Conservation (phyloP, 2,797 vertebrate genomes). For the Acanthurus tractus region DNA sequence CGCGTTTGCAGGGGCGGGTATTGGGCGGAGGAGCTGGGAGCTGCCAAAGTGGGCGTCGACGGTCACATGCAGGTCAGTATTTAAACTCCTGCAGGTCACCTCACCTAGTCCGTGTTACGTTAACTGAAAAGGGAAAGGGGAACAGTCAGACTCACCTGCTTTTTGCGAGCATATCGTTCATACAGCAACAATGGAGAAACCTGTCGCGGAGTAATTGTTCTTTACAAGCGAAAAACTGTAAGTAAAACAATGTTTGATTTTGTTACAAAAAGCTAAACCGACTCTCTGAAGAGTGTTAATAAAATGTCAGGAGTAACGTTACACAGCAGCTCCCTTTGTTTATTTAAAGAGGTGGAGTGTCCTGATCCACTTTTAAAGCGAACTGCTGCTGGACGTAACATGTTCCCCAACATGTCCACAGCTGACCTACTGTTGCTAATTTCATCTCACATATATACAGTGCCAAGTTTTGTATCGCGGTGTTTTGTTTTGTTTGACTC, state of each 20-base stretch:
- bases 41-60: constrained; percentile 48
- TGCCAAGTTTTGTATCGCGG: neutral
- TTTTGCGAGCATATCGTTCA: neutral
- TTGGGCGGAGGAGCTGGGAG: constrained; percentile 29
- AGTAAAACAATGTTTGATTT: constrained; percentile 14
- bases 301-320: neutral
- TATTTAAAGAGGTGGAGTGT: neutral
- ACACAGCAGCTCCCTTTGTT: neutral
- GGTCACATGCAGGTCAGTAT: constrained; percentile 41
- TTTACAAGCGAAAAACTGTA: constrained; percentile 5
- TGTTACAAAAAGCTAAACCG: neutral
- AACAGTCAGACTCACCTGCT: neutral
- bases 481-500: neutral
- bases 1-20: no score
- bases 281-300: neutral
- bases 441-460: neutral
- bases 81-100: constrained; percentile 7
- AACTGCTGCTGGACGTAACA: neutral
- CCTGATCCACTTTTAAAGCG: neutral
- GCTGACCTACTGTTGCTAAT: no score
- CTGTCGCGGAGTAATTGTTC: neutral
- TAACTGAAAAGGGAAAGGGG: neutral
- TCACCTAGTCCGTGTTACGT: neutral
- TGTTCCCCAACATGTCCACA: neutral
- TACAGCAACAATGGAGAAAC: neutral